Percentiles rank a stretch among this genome's conserved stretches.
Evolutionary conservation across 2,113 vertebrate species (phyloP).

Genomic region (Verasper variegatus): DNA sequence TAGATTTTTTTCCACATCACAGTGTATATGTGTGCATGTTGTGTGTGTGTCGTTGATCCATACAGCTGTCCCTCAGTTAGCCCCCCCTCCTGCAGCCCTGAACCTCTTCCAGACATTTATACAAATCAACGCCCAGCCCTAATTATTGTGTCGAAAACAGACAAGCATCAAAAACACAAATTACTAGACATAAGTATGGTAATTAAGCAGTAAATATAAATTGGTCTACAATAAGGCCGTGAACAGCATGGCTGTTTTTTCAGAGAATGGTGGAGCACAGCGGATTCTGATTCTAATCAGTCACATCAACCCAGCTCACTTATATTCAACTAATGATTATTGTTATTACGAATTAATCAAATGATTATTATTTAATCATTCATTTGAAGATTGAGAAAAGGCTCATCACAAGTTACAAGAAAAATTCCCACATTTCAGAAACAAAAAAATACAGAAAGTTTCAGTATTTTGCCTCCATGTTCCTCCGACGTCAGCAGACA

Average conservation of each 20-base stretch:
- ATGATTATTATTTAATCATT: too few species aligned
- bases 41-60: conserved; percentile 37
- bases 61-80: conserved; percentile 38
- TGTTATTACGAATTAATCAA: not conserved
- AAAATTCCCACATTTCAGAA: too few species aligned
- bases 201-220: conserved; percentile 77
- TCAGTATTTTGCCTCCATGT: not conserved
- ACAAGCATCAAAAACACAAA: conserved; percentile 72
- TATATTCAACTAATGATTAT: not conserved
- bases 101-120: conserved; percentile 51
- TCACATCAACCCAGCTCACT: conserved; percentile 15
- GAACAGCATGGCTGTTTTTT: conserved; percentile 47
- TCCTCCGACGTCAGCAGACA: not conserved
- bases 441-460: too few species aligned
- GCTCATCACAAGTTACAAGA: too few species aligned
- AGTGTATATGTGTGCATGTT: not conserved
- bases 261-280: conserved; percentile 48
- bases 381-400: too few species aligned
- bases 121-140: conserved; percentile 71
- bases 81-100: conserved; percentile 16
- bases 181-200: conserved; percentile 73
- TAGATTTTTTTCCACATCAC: not conserved
- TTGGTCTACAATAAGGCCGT: conserved; percentile 62
- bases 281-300: conserved; percentile 19
- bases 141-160: conserved; percentile 76